phyloP scores from a whole-genome alignment of 2,797 vertebrate species.

The Borostomias antarcticus region DNA sequence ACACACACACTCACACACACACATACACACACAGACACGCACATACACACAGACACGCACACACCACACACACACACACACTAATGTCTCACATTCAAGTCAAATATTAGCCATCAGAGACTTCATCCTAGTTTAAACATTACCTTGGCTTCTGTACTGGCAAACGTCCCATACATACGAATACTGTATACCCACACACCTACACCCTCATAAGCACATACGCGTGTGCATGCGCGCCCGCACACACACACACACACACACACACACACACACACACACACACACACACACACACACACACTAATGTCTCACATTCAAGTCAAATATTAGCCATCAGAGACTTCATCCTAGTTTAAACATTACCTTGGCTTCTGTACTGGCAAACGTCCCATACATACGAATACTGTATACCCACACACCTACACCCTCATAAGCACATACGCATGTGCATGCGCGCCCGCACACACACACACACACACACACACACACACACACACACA shows the following conservation, averaged over 20 bases:
- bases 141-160: neutral
- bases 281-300: neutral
- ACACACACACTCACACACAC: neutral
- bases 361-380: neutral
- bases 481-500: neutral
- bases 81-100: neutral
- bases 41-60: neutral
- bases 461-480: conserved; percentile 1
- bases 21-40: neutral
- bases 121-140: neutral
- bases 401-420: neutral
- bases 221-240: neutral
- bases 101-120: neutral
- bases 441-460: neutral
- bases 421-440: neutral
- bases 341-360: neutral
- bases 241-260: conserved; percentile 1
- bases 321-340: neutral
- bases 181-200: neutral
- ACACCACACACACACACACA: neutral
- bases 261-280: neutral
- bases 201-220: neutral
- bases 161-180: neutral
- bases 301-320: neutral
- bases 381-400: neutral